Percentiles rank a stretch among this genome's conserved stretches.
These are phyloP conservation scores for Australoheros scitulus DNA, from an alignment of 2,113 vertebrate species.

Conservation along the genomic window DNA sequence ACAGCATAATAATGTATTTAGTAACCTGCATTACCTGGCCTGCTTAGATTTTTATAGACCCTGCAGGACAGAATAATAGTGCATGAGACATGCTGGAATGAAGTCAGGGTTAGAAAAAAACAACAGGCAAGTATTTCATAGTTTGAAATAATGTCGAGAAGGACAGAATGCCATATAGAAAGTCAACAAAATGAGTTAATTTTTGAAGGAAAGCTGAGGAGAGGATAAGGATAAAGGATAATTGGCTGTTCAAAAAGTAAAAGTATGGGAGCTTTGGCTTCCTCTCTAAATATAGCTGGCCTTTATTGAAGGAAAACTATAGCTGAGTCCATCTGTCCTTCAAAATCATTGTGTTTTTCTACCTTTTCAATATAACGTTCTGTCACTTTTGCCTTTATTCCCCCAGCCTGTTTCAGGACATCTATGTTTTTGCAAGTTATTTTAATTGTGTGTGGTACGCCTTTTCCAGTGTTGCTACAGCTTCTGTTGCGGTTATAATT, in stretches of 20 bases:
- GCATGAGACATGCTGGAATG: neutral
- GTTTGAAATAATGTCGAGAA: conserved; percentile 26
- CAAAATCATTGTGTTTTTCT: conserved; percentile 1
- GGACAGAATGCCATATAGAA: neutral
- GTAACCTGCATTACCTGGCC: neutral
- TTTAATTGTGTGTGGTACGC: neutral
- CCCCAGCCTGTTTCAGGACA: neutral
- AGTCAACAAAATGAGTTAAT: neutral
- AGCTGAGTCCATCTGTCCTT: conserved; percentile 1
- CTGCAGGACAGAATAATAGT: neutral
- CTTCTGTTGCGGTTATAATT: conserved; percentile 32
- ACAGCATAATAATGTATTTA: conserved; percentile 3
- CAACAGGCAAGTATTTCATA: conserved; percentile 1
- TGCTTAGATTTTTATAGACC: neutral
- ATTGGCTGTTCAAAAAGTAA: conserved; percentile 38
- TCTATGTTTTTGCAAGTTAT: conserved; percentile 7
- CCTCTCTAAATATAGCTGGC: conserved; percentile 37
- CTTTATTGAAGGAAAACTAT: conserved; percentile 7
- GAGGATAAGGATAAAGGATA: conserved; percentile 17
- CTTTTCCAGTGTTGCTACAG: conserved; percentile 3
- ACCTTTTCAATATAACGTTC: conserved; percentile 2
- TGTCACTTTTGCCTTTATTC: neutral
- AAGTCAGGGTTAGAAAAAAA: neutral
- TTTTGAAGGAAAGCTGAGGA: neutral
- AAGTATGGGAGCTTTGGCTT: neutral